Percentiles rank a stretch among this genome's conserved stretches.
These are phyloP conservation scores for Leptura quadrifasciata DNA, from an alignment of 2,888 invertebrate species.

Conservation along the genomic window DNA sequence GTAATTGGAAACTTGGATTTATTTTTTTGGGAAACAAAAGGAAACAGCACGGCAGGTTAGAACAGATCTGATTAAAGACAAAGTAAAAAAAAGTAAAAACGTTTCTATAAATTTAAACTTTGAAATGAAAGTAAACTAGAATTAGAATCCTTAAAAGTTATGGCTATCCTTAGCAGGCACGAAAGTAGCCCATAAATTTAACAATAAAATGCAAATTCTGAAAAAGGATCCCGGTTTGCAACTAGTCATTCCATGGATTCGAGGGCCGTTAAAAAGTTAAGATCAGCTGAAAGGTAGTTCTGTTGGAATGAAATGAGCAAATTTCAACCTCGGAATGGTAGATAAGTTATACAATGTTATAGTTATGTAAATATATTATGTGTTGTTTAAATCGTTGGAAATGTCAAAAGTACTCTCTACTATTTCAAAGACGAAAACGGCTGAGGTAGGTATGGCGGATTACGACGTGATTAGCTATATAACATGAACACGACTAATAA, in stretches of 20 bases:
- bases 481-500: neutral
- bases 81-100: neutral
- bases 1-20: too few species aligned
- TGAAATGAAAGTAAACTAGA: conserved; percentile 17
- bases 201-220: conserved; percentile 25
- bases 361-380: conserved; percentile 25
- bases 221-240: conserved; percentile 16
- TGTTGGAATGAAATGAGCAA: conserved; percentile 10
- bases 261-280: conserved; percentile 25
- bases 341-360: conserved; percentile 6
- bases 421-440: neutral
- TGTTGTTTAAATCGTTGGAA: conserved; percentile 5
- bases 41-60: too few species aligned
- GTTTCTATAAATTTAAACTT: neutral
- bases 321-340: conserved; percentile 12
- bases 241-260: conserved; percentile 23
- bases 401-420: neutral
- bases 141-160: conserved; percentile 29
- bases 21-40: too few species aligned
- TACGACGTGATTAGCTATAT: neutral
- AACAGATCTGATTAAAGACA: neutral
- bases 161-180: conserved; percentile 11
- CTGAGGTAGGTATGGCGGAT: neutral
- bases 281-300: conserved; percentile 25
- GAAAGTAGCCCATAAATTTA: conserved; percentile 28